Evolutionary conservation across 2,113 vertebrate species (phyloP), one percentile per base, ranked within the genome.

Genomic region (Eudyptes chrysolophus): DNA sequence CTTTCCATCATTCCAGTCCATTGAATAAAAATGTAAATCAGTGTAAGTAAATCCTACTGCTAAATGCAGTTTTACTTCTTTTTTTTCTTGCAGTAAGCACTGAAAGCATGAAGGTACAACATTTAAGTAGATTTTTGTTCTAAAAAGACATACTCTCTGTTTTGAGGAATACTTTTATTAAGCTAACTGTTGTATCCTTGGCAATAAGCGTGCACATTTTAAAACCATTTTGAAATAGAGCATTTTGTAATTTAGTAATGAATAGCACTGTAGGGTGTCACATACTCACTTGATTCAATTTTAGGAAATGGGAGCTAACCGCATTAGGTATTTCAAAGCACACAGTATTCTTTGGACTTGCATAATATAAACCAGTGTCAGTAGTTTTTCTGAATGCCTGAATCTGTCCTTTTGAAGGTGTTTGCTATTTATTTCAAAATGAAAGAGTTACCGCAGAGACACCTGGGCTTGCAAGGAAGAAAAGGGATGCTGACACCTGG

Each of bases 401-500:
- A 58, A 94, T 84, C 51, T 75, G 20, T 90, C 94, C 65, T 72
- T 75, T 94, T 66, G 62, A 66, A 87, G 76, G 72, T 7, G 2
- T 92, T 79, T 65, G 66, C 93, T 68, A 17, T 78, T 92, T 74
- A 80, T 97, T 96, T 94, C 75, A 77, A 90, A 92, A 89, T 86
- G 65, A 62, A 77, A 84, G 83, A 82, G 80, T 57, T 96, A 36
- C 86, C 0, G 9, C 18, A 55, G 70, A 94, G 75, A 66, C 91
- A 94, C 74, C 75, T 93, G 76, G 65, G 52, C 90, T 85, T 64
- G 90, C 10, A 46, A 48, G 83, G 96, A 89, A 96, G 82, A 58
- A 84, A 90, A 94, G 74, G 75, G 84, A 80, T 93, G 96, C 78
- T 88, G 97, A 96, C 91, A 74, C 93, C 71, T 95, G 90, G 74